Evolutionary conservation across 92 coral and sea anemone genomes (phyloP).

Genomic region (Blastomussa wellsi): DNA sequence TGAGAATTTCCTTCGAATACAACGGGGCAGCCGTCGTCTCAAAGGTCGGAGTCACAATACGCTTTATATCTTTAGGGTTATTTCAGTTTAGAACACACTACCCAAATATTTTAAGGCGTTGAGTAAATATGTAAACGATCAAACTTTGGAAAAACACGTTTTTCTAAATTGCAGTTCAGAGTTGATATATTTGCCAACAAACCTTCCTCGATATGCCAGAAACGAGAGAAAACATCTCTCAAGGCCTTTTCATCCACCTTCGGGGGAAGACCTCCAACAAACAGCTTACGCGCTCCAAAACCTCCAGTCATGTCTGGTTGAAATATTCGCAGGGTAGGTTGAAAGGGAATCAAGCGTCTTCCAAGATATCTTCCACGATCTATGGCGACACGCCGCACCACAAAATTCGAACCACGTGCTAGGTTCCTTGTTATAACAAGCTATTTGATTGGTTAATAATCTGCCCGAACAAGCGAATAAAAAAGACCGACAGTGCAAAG

Average conservation of each 20-base stretch:
- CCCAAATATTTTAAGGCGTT: neutral
- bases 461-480: neutral
- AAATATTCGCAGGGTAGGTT: no score
- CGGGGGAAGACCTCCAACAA: conserved; percentile 81
- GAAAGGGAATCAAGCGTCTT: neutral
- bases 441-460: conserved; percentile 18
- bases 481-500: neutral
- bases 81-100: neutral
- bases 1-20: no score
- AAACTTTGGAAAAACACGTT: neutral
- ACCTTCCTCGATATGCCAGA: conserved; percentile 75
- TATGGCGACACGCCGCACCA: neutral
- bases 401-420: neutral
- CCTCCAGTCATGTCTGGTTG: conserved; percentile 54
- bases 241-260: conserved; percentile 69
- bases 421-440: neutral
- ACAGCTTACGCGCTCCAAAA: conserved; percentile 59
- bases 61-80: no score
- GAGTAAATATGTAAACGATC: neutral
- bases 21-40: no score
- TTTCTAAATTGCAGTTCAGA: neutral
- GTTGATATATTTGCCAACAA: neutral
- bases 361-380: neutral
- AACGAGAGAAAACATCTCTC: conserved; percentile 52
- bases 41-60: no score